Evolutionary conservation across 2,888 invertebrate species (phyloP).

Genomic region (Hyles lineata): DNA sequence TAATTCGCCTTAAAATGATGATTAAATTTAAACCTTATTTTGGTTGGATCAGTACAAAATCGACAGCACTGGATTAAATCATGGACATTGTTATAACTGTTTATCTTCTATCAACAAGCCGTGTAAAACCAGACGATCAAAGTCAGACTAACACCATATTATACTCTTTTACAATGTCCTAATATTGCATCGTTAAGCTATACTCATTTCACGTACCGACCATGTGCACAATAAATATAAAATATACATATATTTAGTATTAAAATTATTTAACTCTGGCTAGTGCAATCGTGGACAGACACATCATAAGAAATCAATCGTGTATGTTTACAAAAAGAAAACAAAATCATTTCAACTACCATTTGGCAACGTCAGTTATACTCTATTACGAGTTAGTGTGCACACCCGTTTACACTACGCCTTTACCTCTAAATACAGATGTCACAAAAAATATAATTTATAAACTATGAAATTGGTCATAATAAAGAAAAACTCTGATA

Average conservation of each 20-base stretch:
- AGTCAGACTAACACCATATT: constrained; percentile 4
- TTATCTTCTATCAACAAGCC: not conserved
- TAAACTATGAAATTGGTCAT: too few species aligned
- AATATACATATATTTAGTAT: constrained; percentile 15
- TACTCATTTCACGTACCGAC: constrained; percentile 5
- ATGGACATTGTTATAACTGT: not conserved
- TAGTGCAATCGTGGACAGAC: constrained; percentile 32
- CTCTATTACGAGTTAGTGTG: constrained; percentile 26
- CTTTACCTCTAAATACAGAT: not conserved
- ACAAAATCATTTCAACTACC: constrained; percentile 28
- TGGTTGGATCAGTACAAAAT: not conserved
- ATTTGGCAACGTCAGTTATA: constrained; percentile 33
- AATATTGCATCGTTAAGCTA: constrained; percentile 18
- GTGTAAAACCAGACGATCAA: constrained; percentile 7
- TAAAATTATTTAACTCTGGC: constrained; percentile 26
- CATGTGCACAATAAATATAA: constrained; percentile 11
- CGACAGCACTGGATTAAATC: not conserved
- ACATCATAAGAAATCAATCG: constrained; percentile 33
- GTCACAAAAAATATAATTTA: not conserved
- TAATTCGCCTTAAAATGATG: not conserved
- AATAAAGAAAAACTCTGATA: not conserved
- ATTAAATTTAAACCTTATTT: not conserved
- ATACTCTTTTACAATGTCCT: constrained; percentile 1
- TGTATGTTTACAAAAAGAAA: constrained; percentile 21
- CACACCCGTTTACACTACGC: constrained; percentile 11